Conservation (phyloP, 92 coral and sea anemone genomes). For the Parazoanthus swiftii region DNA sequence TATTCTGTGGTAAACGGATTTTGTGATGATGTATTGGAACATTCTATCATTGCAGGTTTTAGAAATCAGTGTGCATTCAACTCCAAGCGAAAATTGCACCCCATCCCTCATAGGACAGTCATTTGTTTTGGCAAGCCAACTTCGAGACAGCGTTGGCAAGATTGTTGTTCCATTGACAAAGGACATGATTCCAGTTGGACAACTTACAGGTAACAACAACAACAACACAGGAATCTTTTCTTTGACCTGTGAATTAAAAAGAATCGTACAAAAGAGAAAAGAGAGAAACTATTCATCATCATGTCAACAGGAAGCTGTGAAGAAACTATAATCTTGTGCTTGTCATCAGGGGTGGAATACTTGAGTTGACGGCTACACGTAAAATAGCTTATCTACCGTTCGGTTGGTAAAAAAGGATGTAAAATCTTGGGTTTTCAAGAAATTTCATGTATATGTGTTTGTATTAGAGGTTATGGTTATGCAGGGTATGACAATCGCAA, state of each 20-base stretch:
- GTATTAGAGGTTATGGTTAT: too few relatives aligned
- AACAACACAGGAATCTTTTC: neutral
- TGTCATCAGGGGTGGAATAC: too few relatives aligned
- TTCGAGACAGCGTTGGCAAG: neutral
- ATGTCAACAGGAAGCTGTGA: neutral
- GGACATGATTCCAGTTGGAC: neutral
- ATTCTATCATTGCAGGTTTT: neutral
- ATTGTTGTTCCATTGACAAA: constrained; percentile 2
- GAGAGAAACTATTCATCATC: neutral
- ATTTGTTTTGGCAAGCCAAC: neutral
- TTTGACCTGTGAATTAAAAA: neutral
- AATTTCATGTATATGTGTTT: too few relatives aligned
- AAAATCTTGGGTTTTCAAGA: too few relatives aligned
- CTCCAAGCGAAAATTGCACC: neutral
- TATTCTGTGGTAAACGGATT: neutral
- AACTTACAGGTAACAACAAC: neutral
- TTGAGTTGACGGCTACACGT: too few relatives aligned
- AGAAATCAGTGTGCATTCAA: neutral
- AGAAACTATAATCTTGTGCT: neutral
- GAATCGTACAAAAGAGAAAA: neutral
- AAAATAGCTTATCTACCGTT: too few relatives aligned
- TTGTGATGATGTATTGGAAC: neutral
- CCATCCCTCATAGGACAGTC: constrained; percentile 6
- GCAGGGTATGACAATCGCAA: too few relatives aligned
- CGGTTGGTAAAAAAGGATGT: too few relatives aligned